phyloP scores from a whole-genome alignment of 2,888 invertebrate species.

The Hecatera dysodea region DNA sequence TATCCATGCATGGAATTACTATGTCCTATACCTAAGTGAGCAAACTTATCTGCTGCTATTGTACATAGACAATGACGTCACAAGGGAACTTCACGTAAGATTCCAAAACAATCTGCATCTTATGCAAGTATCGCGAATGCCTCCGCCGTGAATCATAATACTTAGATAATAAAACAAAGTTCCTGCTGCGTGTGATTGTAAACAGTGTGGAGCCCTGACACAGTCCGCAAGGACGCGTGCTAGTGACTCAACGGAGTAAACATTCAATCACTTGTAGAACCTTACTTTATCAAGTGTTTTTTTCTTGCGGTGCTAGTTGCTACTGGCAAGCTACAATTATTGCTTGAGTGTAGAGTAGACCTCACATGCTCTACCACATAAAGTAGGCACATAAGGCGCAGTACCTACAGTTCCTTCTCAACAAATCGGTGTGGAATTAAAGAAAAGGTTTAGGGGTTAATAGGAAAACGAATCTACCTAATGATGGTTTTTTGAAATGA shows the following conservation, averaged over 20 bases:
- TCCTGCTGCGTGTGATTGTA: conserved; percentile 59
- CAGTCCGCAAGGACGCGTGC: conserved; percentile 75
- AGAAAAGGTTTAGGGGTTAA: background rate
- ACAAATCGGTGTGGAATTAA: background rate
- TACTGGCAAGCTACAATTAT: background rate
- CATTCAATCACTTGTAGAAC: conserved; percentile 52
- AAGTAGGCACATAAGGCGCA: too few relatives aligned
- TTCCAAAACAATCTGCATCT: conserved; percentile 63
- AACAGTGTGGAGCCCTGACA: conserved; percentile 69
- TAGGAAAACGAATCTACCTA: background rate
- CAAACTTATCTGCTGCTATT: conserved; percentile 20
- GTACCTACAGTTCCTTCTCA: background rate
- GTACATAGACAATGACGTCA: conserved; percentile 14
- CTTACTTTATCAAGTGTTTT: conserved; percentile 44
- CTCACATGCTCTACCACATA: background rate
- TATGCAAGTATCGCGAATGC: conserved; percentile 61
- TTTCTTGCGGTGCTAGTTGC: conserved; percentile 15
- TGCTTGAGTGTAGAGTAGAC: background rate
- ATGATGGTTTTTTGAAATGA: too few relatives aligned
- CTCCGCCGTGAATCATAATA: conserved; percentile 54
- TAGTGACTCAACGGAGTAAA: conserved; percentile 74
- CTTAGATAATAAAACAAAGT: conserved; percentile 67
- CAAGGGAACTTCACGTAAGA: conserved; percentile 38
- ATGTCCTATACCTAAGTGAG: background rate
- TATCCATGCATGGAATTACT: conserved; percentile 2